Percentiles rank a stretch among this genome's conserved stretches.
Conservation (phyloP, 2,113 vertebrate species). For the Rousettus leschenaultii region DNA sequence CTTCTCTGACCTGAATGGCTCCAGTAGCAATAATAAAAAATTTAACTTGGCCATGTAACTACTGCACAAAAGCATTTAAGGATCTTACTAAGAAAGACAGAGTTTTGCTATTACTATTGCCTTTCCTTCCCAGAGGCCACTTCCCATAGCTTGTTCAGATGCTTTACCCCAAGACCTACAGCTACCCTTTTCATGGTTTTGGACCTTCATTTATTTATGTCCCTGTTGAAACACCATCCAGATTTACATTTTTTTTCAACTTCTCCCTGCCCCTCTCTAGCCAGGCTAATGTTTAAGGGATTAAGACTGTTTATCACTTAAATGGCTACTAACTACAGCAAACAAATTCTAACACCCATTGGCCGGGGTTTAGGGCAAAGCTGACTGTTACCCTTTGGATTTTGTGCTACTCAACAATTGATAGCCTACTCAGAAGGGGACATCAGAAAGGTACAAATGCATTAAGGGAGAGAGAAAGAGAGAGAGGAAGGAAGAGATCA, state of each 20-base stretch:
- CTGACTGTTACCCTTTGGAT: background rate
- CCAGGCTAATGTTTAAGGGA: constrained; percentile 49
- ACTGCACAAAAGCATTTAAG: constrained; percentile 25
- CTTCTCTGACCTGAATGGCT: background rate
- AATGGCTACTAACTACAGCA: constrained; percentile 32
- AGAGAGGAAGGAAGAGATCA: background rate
- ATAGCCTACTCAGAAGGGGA: background rate
- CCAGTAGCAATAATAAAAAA: constrained; percentile 5
- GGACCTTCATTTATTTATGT: constrained; percentile 33
- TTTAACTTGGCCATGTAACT: background rate
- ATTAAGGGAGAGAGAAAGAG: background rate
- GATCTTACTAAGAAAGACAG: constrained; percentile 23
- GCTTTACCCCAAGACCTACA: background rate
- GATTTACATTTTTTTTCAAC: background rate
- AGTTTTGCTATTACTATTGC: background rate
- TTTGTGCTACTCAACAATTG: constrained; percentile 15
- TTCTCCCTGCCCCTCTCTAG: background rate
- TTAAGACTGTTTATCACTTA: constrained; percentile 35
- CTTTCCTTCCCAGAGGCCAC: background rate
- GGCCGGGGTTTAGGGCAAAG: background rate
- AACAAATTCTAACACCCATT: constrained; percentile 37
- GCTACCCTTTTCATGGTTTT: background rate
- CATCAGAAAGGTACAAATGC: constrained; percentile 8
- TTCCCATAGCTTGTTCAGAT: background rate
- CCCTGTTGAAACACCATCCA: background rate